Evolutionary conservation across 2,797 vertebrate genomes (phyloP).

Genomic region (Eupleurogrammus muticus): DNA sequence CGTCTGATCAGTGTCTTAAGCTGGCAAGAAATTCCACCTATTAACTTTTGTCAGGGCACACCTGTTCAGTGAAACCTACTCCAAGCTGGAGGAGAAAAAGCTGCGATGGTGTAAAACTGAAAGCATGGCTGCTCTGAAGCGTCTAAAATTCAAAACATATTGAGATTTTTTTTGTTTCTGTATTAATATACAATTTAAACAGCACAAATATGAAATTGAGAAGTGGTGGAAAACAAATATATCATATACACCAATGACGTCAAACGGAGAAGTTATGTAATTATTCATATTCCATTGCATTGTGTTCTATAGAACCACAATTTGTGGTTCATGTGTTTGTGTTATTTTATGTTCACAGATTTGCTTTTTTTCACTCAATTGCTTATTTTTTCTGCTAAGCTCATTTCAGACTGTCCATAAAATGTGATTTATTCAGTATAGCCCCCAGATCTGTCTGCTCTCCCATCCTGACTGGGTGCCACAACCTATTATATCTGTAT

Average conservation of each 20-base stretch:
- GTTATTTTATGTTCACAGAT: constrained; percentile 20
- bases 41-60: too few relatives aligned
- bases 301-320: constrained; percentile 12
- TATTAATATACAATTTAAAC: too few relatives aligned
- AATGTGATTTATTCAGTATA: constrained; percentile 5
- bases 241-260: not conserved
- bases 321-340: constrained; percentile 11
- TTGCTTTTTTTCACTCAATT: constrained; percentile 21
- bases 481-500: not conserved
- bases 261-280: constrained; percentile 21
- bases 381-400: constrained; percentile 21
- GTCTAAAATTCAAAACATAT: too few relatives aligned
- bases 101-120: too few relatives aligned
- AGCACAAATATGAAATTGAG: not conserved
- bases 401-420: constrained; percentile 11
- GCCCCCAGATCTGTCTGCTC: not conserved
- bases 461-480: not conserved
- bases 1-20: too few relatives aligned
- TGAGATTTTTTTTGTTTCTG: too few relatives aligned
- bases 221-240: not conserved
- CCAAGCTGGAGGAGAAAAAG: too few relatives aligned
- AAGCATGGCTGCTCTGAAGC: too few relatives aligned
- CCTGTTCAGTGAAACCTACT: too few relatives aligned
- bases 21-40: too few relatives aligned
- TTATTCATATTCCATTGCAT: constrained; percentile 20